Base-by-base conservation (phyloP, 2,113 vertebrate genomes). In the Actenoides hombroni region DNA sequence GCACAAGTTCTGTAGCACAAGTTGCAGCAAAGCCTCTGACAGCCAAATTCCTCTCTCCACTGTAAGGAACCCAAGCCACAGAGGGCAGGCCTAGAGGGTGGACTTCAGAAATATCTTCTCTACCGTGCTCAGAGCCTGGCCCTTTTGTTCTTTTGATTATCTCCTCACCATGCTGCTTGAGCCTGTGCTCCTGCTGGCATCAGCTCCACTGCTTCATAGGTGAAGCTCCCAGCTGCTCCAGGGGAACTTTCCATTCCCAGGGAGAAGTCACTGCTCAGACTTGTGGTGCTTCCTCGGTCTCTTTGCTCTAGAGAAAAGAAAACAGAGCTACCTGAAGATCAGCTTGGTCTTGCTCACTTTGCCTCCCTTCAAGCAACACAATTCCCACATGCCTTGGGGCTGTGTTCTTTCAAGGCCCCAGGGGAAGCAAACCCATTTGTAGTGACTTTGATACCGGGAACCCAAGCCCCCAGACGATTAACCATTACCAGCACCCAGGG, bases 241-340 rank as follows among this genome's bases (percentile, higher is more conserved):
- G 98, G 98, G 13, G 98, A 98, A 64, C 98, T 99, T 93, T 99
- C 99, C 80, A 98, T 98, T 89, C 99, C 98, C 49, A 99, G 98
- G 60, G 99, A 99, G 94, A 99, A 99, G 94, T 99, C 99, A 1
- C 99, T 99, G 98, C 99, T 99, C 85, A 99, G 98, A 92, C 99
- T 99, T 59, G 99, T 99, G 93, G 98, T 98, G 92, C 99, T 99
- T 94, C 99, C 99, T 40, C 99, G 98, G 90, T 99, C 99, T 97
- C 96, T 98, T 68, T 98, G 97, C 90, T 99, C 99, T 99, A 69
- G 94, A 80, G 94, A 97, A 64, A 91, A 85, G 31, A 75, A 92
- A 68, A 95, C 42, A 90, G n/a, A 90, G n/a, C 37, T 61, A 86
- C 61, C 31, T 89, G 67, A 95, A 91, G 49, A 44, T 37, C 80